Base-by-base conservation (phyloP, 2,888 invertebrate species). In the Seira ritae region DNA sequence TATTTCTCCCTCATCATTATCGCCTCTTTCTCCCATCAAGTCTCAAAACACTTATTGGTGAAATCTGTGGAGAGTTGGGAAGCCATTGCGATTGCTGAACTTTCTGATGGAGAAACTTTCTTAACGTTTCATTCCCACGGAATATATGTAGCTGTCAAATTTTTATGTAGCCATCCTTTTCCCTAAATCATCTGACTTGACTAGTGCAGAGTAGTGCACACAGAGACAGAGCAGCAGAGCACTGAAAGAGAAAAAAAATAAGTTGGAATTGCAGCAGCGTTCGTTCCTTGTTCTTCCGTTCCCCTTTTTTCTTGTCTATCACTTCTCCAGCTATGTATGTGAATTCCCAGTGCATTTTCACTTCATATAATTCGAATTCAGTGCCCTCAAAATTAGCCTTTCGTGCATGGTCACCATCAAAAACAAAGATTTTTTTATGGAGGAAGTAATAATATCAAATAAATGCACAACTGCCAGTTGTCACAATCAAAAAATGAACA, bases 351-450 rank as follows among this genome's bases (percentile, higher is more conserved):
- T 42, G 42, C 42, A 42, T 42, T 42, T 42, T 8, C 42, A 8
- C 12, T 42, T 42, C 12, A 42, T 42, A 42, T 42, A 42, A 42
- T 42, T 42, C 6, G 42, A 77, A 69, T 77, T 78, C 73, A 83
- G 74, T 79, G 65, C 70, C 22, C 42, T 15, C 23, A 50, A 75
- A 66, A 83, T 83, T 79, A 79, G 65, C 50, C 31, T 78, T 83
- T 71, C 83, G 83, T 83, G 83, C 55, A 10, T 42, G 24, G 8
- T n/a, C n/a, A 20, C 62, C 83, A 83, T 83, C 78, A 83, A 65
- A 73, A 68, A 83, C 20, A 17, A 65, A 22, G 65, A 65, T 68
- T 70, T 72, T 79, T 67, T 50, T 50, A 50, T 23, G 67, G 67
- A 50, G 50, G 50, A 50, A 50, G 17, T 50, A 50, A 15, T 50